A percentile compares a stretch with the other conserved stretches of the same genome.
phyloP scores from a whole-genome alignment of 1,140 invertebrate genomes.

The Telenomus remus region DNA sequence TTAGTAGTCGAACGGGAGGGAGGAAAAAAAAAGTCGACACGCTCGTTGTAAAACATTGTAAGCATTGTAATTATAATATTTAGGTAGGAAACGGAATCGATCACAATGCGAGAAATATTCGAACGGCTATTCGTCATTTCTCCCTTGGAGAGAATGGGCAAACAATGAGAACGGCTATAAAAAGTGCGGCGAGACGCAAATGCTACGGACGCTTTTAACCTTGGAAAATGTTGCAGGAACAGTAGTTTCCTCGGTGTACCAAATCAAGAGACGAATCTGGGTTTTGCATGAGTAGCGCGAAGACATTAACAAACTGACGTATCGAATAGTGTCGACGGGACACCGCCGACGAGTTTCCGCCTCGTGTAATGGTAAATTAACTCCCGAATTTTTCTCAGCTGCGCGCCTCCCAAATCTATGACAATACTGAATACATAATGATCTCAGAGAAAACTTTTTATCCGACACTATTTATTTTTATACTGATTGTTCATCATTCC shows the following conservation, averaged over 20 bases:
- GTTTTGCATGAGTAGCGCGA: conserved; percentile 44
- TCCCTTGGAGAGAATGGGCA: neutral
- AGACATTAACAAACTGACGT: conserved; percentile 45
- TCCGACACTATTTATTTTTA: no score
- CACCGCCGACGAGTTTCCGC: conserved; percentile 19
- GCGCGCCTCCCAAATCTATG: neutral
- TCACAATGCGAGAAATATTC: conserved; percentile 29
- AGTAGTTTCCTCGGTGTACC: conserved; percentile 44
- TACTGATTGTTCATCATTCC: no score
- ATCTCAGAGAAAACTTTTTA: no score
- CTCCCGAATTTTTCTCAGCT: conserved; percentile 28
- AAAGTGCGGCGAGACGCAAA: conserved; percentile 38
- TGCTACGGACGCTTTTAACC: conserved; percentile 13
- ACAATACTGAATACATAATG: no score
- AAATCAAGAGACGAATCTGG: conserved; percentile 18
- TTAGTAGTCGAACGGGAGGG: neutral
- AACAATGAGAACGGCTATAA: conserved; percentile 26
- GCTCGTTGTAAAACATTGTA: conserved; percentile 17
- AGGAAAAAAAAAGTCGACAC: conserved; percentile 20
- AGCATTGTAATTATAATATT: conserved; percentile 31
- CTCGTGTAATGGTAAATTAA: conserved; percentile 39
- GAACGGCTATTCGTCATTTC: conserved; percentile 23
- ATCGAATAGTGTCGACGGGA: conserved; percentile 38
- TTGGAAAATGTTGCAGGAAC: conserved; percentile 32
- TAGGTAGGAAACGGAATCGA: conserved; percentile 5